These are phyloP conservation scores for Listronotus oregonensis DNA, from an alignment of 1,140 invertebrate species.

Conservation along the genomic window DNA sequence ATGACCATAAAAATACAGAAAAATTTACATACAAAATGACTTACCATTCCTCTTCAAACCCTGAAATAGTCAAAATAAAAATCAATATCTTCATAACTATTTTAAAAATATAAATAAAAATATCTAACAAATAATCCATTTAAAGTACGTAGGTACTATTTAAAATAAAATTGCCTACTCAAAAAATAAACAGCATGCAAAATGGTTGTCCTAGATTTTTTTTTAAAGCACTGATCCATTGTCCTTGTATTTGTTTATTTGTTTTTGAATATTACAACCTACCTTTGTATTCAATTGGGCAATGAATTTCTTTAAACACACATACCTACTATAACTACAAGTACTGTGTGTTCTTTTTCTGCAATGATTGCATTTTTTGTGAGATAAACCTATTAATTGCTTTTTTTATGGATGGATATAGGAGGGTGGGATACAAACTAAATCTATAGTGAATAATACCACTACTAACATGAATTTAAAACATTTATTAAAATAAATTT, in stretches of 20 bases:
- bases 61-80: constrained; percentile 50
- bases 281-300: too few relatives aligned
- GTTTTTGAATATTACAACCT: constrained; percentile 4
- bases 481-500: constrained; percentile 40
- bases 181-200: constrained; percentile 4
- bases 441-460: constrained; percentile 45
- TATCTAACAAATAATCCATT: too few relatives aligned
- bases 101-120: too few relatives aligned
- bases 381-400: background rate
- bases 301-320: too few relatives aligned
- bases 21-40: constrained; percentile 34
- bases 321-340: too few relatives aligned
- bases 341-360: background rate
- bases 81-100: constrained; percentile 26
- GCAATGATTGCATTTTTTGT: constrained; percentile 6
- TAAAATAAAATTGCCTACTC: too few relatives aligned
- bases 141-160: too few relatives aligned
- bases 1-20: background rate
- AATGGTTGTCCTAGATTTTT: background rate
- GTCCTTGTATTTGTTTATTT: background rate
- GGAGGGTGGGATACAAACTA: constrained; percentile 35
- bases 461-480: constrained; percentile 44
- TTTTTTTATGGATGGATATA: constrained; percentile 8
- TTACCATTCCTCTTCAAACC: constrained; percentile 53
- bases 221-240: constrained; percentile 2